Conservation (phyloP, 2,888 invertebrate genomes). For the Lucinisca nassula region DNA sequence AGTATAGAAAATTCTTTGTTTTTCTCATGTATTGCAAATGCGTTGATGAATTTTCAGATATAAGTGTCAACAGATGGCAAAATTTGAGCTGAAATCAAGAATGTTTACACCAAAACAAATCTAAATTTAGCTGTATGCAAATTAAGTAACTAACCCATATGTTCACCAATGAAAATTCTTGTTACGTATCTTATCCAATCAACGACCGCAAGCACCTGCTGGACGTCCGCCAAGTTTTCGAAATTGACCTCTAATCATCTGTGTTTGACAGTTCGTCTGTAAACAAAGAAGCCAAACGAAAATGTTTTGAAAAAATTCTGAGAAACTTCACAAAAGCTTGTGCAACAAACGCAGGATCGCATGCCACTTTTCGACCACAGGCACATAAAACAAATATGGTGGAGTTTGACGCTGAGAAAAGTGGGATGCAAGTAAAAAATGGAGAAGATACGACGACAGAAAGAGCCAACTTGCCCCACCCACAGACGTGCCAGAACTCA, state of each 20-base stretch:
- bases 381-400: constrained; percentile 32
- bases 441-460: not conserved
- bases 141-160: constrained; percentile 21
- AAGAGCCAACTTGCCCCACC: not conserved
- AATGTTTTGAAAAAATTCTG: not conserved
- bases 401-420: constrained; percentile 32
- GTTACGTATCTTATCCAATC: constrained; percentile 39
- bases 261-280: constrained; percentile 76
- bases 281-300: constrained; percentile 49
- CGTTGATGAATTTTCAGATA: too few relatives aligned
- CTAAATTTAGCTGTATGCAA: constrained; percentile 72
- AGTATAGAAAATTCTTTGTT: not conserved
- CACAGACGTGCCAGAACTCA: not conserved
- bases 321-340: not conserved
- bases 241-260: constrained; percentile 53
- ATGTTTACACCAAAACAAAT: constrained; percentile 61
- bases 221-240: constrained; percentile 76
- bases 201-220: not conserved
- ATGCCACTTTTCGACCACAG: too few relatives aligned
- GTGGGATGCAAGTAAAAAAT: constrained; percentile 29
- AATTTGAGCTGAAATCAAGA: too few relatives aligned
- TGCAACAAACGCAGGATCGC: not conserved
- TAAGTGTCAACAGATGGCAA: too few relatives aligned
- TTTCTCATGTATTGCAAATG: not conserved
- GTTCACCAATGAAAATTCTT: constrained; percentile 66